Conservation (phyloP, 2,113 vertebrate species). For the Clupea harengus region DNA sequence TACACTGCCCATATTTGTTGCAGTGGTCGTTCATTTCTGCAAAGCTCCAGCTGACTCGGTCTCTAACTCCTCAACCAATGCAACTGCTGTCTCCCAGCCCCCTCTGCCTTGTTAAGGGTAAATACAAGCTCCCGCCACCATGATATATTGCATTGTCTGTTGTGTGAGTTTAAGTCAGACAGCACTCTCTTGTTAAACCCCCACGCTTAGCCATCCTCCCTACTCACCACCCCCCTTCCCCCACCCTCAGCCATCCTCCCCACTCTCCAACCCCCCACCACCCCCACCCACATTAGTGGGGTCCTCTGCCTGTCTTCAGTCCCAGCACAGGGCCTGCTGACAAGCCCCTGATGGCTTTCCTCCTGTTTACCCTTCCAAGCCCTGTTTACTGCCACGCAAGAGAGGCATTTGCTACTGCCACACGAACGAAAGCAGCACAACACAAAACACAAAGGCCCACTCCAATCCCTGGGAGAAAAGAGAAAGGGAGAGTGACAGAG, state of each 20-base stretch:
- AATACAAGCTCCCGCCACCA: conserved; percentile 38
- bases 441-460: not conserved
- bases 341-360: conserved; percentile 33
- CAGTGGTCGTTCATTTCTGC: not conserved
- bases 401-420: conserved; percentile 52
- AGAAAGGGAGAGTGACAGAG: not conserved
- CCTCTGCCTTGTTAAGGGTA: conserved; percentile 35
- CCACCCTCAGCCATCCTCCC: not conserved
- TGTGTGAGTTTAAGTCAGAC: conserved; percentile 47
- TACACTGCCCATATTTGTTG: not conserved
- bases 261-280: not conserved
- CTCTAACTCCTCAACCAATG: not conserved
- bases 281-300: conserved; percentile 16
- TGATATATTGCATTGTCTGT: conserved; percentile 44
- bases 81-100: not conserved
- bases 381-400: conserved; percentile 53
- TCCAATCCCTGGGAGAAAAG: not conserved
- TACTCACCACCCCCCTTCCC: conserved; percentile 11
- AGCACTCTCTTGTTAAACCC: conserved; percentile 44
- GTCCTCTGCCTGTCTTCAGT: conserved; percentile 32
- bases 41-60: not conserved
- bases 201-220: not conserved
- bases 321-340: conserved; percentile 26
- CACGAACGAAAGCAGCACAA: conserved; percentile 18
- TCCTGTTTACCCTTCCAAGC: conserved; percentile 47